These are phyloP conservation scores for Arizona elegans DNA, from an alignment of 2,113 vertebrate genomes.

Conservation along the genomic window DNA sequence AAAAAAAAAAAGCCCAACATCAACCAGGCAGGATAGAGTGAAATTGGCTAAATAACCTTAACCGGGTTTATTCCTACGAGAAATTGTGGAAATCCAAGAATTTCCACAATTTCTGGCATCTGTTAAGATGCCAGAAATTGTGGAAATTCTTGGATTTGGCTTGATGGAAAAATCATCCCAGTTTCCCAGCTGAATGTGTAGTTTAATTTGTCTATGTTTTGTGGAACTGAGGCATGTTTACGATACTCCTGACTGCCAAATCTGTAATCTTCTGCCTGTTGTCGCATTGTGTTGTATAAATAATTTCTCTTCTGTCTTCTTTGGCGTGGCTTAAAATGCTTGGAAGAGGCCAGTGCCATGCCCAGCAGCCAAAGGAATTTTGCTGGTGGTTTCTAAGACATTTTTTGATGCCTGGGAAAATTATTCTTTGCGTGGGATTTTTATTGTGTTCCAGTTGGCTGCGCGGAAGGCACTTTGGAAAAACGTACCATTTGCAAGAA, in stretches of 20 bases:
- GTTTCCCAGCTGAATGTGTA: neutral
- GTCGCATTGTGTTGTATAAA: neutral
- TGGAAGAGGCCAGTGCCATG: neutral
- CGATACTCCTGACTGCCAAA: neutral
- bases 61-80: neutral
- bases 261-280: neutral
- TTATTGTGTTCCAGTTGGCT: neutral
- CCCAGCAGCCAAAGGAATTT: neutral
- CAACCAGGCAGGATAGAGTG: neutral
- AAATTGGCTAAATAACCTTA: neutral
- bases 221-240: neutral
- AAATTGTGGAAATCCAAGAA: neutral
- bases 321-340: neutral
- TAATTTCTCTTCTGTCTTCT: neutral
- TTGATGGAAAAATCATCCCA: neutral
- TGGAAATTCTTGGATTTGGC: neutral
- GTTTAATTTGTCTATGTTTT: neutral
- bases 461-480: neutral
- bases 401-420: neutral
- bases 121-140: neutral
- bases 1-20: neutral
- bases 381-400: neutral
- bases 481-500: neutral
- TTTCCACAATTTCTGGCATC: neutral
- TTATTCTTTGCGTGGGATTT: neutral